A percentile compares a stretch with the other conserved stretches of the same genome.
Conservation (phyloP, 2,888 invertebrate species). For the Stenoptilia bipunctidactyla region DNA sequence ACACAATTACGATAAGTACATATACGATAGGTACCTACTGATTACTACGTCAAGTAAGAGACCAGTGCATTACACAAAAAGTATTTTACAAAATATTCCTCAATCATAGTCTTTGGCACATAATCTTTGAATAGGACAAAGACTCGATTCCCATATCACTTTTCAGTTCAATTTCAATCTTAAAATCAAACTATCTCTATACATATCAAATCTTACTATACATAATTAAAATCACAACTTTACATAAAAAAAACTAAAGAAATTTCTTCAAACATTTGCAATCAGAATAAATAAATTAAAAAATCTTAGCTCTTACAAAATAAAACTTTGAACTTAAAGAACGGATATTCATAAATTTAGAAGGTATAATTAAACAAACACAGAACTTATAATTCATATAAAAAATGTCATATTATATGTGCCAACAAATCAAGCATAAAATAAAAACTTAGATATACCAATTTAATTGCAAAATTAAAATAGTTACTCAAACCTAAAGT, state of each 20-base stretch:
- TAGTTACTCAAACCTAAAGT: no score
- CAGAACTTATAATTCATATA: no score
- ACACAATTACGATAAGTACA: conserved; percentile 45
- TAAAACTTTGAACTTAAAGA: no score
- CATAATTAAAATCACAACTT: conserved; percentile 19
- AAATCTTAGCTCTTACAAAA: no score
- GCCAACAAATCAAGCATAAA: no score
- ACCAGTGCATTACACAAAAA: conserved; percentile 60
- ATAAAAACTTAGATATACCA: no score
- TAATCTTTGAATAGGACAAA: conserved; percentile 65
- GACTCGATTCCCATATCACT: conserved; percentile 43
- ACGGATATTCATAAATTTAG: no score
- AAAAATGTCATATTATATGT: no score
- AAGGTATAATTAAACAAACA: no score
- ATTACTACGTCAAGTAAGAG: conserved; percentile 56
- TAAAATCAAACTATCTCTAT: not conserved
- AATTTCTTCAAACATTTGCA: no score
- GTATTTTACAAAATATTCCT: conserved; percentile 40
- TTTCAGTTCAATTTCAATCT: conserved; percentile 39
- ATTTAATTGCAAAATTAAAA: no score
- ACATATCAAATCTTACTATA: conserved; percentile 24
- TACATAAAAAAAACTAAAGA: conserved; percentile 3
- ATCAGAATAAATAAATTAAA: no score
- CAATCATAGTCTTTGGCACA: conserved; percentile 68
- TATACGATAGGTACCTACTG: conserved; percentile 22